Conservation (phyloP, 2,797 vertebrate genomes). For the Loriculus beryllinus region DNA sequence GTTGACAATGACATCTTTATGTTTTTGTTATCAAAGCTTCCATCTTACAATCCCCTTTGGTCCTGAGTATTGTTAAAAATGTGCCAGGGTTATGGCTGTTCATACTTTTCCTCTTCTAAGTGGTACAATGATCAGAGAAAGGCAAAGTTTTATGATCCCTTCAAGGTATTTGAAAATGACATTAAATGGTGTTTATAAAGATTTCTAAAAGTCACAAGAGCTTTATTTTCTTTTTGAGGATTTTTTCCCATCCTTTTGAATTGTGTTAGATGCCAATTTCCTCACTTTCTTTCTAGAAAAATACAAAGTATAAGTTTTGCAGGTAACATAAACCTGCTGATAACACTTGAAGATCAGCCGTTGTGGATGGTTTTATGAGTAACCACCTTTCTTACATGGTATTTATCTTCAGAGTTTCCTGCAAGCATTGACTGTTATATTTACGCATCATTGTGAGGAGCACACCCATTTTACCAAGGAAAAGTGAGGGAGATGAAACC, state of each 20-base stretch:
- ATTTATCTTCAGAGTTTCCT: neutral
- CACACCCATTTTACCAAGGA: neutral
- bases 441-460: neutral
- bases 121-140: conserved; percentile 52
- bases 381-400: neutral
- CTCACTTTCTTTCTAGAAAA: conserved; percentile 1
- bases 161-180: conserved; percentile 66
- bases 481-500: neutral
- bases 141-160: conserved; percentile 68
- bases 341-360: neutral
- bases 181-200: conserved; percentile 52
- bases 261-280: conserved; percentile 14
- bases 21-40: conserved; percentile 64
- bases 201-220: conserved; percentile 62
- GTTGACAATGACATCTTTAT: conserved; percentile 66
- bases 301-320: neutral
- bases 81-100: conserved; percentile 38
- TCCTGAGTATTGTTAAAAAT: conserved; percentile 35
- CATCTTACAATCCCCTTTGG: conserved; percentile 46
- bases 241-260: conserved; percentile 38
- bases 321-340: neutral
- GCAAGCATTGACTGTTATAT: neutral
- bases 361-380: neutral
- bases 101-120: conserved; percentile 33
- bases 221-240: conserved; percentile 15